Conservation (phyloP, 92 coral and sea anemone genomes). For the Heteractis magnifica region DNA sequence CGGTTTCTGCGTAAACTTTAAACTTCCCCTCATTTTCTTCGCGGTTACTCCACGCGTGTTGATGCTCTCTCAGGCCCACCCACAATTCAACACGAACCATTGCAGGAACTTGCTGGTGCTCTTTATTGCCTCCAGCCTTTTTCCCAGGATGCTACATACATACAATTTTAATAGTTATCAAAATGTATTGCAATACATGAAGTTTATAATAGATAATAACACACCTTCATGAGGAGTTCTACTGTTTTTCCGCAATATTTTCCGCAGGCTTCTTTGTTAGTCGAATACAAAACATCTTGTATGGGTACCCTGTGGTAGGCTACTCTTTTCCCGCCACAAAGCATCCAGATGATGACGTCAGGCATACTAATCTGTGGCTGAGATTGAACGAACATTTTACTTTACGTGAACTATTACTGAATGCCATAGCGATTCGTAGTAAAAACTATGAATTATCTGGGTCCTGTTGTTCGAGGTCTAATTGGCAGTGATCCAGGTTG, state of each 20-base stretch:
- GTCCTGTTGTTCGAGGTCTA: too few relatives aligned
- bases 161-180: not conserved
- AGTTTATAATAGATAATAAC: not conserved
- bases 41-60: slow-evolving; percentile 60
- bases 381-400: not conserved
- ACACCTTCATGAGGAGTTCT: slow-evolving; percentile 76
- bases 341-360: slow-evolving; percentile 91
- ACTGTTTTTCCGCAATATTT: slow-evolving; percentile 71
- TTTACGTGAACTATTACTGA: not conserved
- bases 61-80: slow-evolving; percentile 76
- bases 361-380: slow-evolving; percentile 97
- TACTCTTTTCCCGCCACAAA: slow-evolving; percentile 71
- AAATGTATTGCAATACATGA: not conserved
- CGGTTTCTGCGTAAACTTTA: slow-evolving; percentile 83
- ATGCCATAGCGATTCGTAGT: too few relatives aligned
- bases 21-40: slow-evolving; percentile 70
- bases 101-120: slow-evolving; percentile 71
- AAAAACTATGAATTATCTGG: not conserved
- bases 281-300: slow-evolving; percentile 66
- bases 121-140: slow-evolving; percentile 46
- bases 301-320: slow-evolving; percentile 94
- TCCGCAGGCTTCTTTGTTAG: slow-evolving; percentile 62
- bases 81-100: slow-evolving; percentile 82
- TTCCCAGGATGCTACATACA: slow-evolving; percentile 74
- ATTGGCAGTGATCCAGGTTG: too few relatives aligned